Evolutionary conservation across 2,888 invertebrate species (phyloP), one percentile per base, ranked within the genome.

Genomic region (Cancer borealis): DNA sequence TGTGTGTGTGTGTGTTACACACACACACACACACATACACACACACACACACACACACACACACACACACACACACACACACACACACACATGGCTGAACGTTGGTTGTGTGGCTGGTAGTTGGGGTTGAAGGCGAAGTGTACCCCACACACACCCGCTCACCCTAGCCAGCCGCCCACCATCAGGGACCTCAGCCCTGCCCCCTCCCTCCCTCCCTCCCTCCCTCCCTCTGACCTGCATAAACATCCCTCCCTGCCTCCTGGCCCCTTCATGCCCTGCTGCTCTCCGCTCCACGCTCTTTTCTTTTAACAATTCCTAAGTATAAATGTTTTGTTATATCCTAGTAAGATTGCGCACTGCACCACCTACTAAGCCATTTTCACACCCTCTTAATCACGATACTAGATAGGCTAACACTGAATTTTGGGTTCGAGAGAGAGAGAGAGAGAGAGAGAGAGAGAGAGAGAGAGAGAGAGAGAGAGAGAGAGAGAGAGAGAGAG

Each of bases 121-220:
- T 73, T 54, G 54, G 12, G 30, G 84, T 84, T 84, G 84, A 39
- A 84, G 26, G 39, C 84, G 84, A 84, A 30, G 39, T 84, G 84
- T 84, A 30, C 89, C 26, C 89, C 46, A 49, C 47, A 49, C 47
- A 30, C 26, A 30, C 89, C 4, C 26, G 17, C 26, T 26, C 49
- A 54, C 12, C 89, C 47, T 21, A 88, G 10, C n/a, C 45, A 45
- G 26, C 73, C 26, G 8, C 26, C 91, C 66, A 60, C 26, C 26
- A 54, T 21, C 30, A 39, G 30, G 60, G 47, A 47, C 49, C 47
- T 39, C 47, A 10, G 60, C 91, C 91, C 26, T 60, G 21, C 30
- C 66, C 92, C 84, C 30, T 92, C 92, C 92, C 92, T 47, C 21
- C 46, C 60, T 79, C 17, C 26, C 91, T 88, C 17, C 54, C 91